Conservation (phyloP, 2,888 invertebrate species). For the Pristionchus entomophagus region DNA sequence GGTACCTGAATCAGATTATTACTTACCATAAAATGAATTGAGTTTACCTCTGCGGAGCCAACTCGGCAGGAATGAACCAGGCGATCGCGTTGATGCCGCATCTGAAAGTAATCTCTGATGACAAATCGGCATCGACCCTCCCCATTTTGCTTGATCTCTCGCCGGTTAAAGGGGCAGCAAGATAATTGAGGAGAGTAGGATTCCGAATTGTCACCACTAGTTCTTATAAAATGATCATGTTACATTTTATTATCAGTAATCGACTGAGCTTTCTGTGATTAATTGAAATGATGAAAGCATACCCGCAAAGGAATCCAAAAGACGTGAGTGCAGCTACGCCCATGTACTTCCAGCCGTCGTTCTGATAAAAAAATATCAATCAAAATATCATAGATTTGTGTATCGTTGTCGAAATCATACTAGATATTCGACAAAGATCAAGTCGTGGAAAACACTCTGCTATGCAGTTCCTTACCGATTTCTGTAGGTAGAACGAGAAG, state of each 20-base stretch:
- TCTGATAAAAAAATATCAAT: not conserved
- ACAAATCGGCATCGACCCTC: no score
- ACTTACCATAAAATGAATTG: not conserved
- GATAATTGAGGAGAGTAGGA: no score
- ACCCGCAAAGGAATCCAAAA: not conserved
- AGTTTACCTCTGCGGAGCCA: conserved; percentile 9
- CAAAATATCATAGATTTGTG: not conserved
- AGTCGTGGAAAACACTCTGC: no score
- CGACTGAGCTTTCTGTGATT: no score
- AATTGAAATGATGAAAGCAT: not conserved
- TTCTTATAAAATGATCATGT: no score
- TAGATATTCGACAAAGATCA: not conserved
- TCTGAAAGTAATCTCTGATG: no score
- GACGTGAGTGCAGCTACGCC: not conserved
- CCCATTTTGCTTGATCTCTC: no score
- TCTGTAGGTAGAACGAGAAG: conserved; percentile 56
- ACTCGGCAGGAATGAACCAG: conserved; percentile 44
- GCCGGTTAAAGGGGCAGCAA: no score
- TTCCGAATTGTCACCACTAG: no score
- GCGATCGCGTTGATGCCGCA: conserved; percentile 39
- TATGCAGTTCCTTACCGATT: conserved; percentile 40
- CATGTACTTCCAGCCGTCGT: not conserved
- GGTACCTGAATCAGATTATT: not conserved
- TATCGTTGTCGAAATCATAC: no score
- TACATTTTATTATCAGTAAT: no score